phyloP scores from a whole-genome alignment of 2,888 invertebrate genomes.

The Rhogogaster chlorosoma region DNA sequence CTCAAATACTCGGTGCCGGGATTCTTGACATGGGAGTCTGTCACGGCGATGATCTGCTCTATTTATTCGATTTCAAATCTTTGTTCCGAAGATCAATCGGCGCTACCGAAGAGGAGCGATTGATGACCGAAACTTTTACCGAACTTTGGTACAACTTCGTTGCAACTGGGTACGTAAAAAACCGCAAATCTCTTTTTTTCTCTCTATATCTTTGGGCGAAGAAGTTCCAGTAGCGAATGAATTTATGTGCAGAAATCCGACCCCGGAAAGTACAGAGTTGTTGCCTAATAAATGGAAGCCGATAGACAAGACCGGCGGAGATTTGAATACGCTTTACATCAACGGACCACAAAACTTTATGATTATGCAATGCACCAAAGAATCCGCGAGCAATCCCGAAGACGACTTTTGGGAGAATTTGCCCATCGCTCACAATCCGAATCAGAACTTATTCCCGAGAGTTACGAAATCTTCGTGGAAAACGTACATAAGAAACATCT shows the following conservation, averaged over 20 bases:
- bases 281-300: constrained; percentile 46
- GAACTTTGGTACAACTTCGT: constrained; percentile 53
- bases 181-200: neutral
- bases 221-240: neutral
- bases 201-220: neutral
- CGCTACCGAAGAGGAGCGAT: constrained; percentile 5
- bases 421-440: constrained; percentile 45
- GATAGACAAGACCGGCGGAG: neutral
- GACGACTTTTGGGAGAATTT: constrained; percentile 46
- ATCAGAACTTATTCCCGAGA: neutral
- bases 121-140: constrained; percentile 49
- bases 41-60: constrained; percentile 50
- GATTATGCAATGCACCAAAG: constrained; percentile 10
- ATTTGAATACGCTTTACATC: constrained; percentile 40
- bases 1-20: constrained; percentile 39
- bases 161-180: constrained; percentile 35
- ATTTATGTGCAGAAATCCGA: constrained; percentile 40
- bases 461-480: constrained; percentile 28
- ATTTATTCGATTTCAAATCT: constrained; percentile 46
- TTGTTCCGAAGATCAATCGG: constrained; percentile 29
- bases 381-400: constrained; percentile 1
- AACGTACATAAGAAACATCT: constrained; percentile 12
- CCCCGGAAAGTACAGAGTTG: constrained; percentile 40
- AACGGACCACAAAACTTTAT: constrained; percentile 49
- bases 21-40: constrained; percentile 43